Evolutionary conservation across 1,140 invertebrate genomes (phyloP), one percentile per base, ranked within the genome.

Genomic region (Caenorhabditis inopinata): DNA sequence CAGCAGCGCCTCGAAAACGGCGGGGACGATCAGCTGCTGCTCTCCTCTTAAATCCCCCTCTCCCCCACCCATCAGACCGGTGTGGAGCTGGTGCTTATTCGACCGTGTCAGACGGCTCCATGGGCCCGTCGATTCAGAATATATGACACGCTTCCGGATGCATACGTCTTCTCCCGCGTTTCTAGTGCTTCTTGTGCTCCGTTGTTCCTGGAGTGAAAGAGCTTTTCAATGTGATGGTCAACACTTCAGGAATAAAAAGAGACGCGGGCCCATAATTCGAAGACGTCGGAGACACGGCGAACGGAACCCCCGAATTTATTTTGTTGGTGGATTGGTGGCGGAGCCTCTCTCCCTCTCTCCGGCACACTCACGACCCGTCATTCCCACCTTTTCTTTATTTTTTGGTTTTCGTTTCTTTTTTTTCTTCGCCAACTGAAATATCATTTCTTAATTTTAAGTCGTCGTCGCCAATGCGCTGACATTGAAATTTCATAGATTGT

Each of bases 61-160:
- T 14, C 7, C 27, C 27, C 5, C 51, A 14, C 18, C 25, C 27
- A 58, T 38, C 58, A 29, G 58, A 68, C 58, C 58, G 58, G 58
- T 68, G 58, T 68, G 58, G 58, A 38, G 58, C 32, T 68, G 58
- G 58, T 68, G 58, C 32, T 68, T 32, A 68, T 38, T 68, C 58
- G 58, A 68, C 58, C 58, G 58, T 68, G 58, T 68, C n/a, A 68
- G 58, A 68, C 38, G 58, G 58, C 58, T 68, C 58, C 58, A 68
- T 68, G 58, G 38, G 58, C 29, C 58, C 58, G n/a, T 68, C 58
- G 58, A 38, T 68, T 68, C 58, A 32, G 58, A 68, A 68, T 68
- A 68, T 68, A 68, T 68, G 58, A 68, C 58, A 68, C 58, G 58
- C 58, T 68, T 68, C 58, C 58, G 58, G 58, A 68, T 68, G 38